These are phyloP conservation scores for Patella ulyssiponensis DNA, from an alignment of 2,888 invertebrate genomes.

Conservation along the genomic window DNA sequence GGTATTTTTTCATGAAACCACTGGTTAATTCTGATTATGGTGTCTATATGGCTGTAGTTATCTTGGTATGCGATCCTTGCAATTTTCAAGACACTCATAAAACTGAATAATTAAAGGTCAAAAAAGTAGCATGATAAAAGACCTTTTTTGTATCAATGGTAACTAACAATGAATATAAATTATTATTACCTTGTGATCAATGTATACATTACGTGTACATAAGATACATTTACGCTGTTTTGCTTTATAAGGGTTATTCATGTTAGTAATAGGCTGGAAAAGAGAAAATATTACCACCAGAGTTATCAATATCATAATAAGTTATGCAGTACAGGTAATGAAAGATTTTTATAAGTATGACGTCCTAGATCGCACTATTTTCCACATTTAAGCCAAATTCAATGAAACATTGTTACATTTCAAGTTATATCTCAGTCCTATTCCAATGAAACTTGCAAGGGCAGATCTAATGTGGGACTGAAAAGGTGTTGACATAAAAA, in stretches of 20 bases:
- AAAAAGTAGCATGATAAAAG: neutral
- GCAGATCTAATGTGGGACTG: no score
- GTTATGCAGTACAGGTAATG: no score
- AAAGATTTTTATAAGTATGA: no score
- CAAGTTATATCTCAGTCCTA: neutral
- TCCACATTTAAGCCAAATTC: neutral
- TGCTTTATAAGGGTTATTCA: constrained; percentile 82
- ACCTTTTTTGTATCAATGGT: neutral
- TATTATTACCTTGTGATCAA: constrained; percentile 82
- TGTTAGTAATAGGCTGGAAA: constrained; percentile 55
- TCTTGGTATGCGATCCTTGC: no score
- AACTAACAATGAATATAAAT: neutral
- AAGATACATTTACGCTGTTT: constrained; percentile 84
- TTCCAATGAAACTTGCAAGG: no score
- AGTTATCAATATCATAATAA: no score
- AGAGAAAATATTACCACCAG: neutral
- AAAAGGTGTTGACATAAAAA: no score
- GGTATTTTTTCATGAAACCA: no score
- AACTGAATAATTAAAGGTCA: neutral
- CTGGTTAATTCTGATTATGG: no score
- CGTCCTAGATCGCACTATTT: no score
- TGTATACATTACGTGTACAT: constrained; percentile 85
- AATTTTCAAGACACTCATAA: no score
- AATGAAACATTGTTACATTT: neutral
- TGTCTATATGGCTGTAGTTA: no score